Percentiles rank a stretch among this genome's conserved stretches.
phyloP scores from a whole-genome alignment of 2,113 vertebrate genomes.

The Neomonachus schauinslandi region DNA sequence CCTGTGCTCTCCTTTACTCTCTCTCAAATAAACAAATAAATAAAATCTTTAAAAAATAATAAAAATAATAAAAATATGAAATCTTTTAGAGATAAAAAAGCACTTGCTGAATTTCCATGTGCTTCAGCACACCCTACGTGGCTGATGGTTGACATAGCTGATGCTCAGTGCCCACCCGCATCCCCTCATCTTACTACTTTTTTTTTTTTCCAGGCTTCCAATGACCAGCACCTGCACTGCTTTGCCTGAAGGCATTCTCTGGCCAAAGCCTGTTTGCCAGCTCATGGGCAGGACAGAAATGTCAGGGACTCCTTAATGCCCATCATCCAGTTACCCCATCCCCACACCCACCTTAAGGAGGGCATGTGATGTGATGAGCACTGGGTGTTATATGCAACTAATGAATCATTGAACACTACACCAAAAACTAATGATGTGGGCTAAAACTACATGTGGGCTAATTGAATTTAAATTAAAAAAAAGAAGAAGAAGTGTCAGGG shows the following conservation, averaged over 20 bases:
- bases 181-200: background rate
- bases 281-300: background rate
- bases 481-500: too few species aligned
- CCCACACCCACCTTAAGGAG: too few species aligned
- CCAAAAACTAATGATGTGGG: too few species aligned
- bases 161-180: accelerated
- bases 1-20: background rate
- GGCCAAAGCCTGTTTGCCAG: background rate
- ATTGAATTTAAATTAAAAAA: too few species aligned
- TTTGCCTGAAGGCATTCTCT: background rate
- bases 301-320: too few species aligned
- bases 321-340: too few species aligned
- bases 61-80: background rate
- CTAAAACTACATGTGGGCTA: too few species aligned
- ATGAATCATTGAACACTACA: too few species aligned
- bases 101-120: background rate
- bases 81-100: background rate
- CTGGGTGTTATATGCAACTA: too few species aligned
- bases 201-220: background rate
- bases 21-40: background rate
- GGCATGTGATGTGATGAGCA: too few species aligned
- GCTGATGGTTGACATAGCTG: too few species aligned
- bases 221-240: background rate
- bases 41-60: background rate
- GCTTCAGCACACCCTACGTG: background rate